Percentiles rank a stretch among this genome's conserved stretches.
These are phyloP conservation scores for Astropecten irregularis DNA, from an alignment of 53 echinoderm and acorn worm genomes.

Conservation along the genomic window DNA sequence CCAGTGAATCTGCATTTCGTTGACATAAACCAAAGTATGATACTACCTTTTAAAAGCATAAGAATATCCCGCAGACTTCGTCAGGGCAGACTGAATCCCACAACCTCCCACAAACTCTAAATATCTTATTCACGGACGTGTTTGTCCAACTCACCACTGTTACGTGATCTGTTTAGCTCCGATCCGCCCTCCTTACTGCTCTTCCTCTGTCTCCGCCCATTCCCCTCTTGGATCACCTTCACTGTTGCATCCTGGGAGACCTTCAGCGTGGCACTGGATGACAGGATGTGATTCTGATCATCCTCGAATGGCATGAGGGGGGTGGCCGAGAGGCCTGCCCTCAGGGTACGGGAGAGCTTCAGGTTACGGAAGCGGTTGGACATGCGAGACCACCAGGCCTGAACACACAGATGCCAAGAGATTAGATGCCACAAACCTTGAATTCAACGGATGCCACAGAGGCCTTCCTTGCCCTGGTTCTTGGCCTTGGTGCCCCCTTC, in stretches of 20 bases:
- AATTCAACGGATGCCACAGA: too few relatives aligned
- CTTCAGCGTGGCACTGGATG: constrained; percentile 63
- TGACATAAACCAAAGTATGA: too few relatives aligned
- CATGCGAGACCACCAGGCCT: constrained; percentile 99
- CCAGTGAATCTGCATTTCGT: too few relatives aligned
- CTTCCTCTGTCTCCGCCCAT: constrained; percentile 56
- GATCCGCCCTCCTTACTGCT: constrained; percentile 22
- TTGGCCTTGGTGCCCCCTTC: too few relatives aligned
- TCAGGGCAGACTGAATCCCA: too few relatives aligned
- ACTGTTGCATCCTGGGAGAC: constrained; percentile 30
- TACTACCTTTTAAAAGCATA: too few relatives aligned
- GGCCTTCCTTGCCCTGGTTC: too few relatives aligned
- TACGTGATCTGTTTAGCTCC: constrained; percentile 54
- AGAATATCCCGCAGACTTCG: too few relatives aligned
- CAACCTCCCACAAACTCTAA: too few relatives aligned
- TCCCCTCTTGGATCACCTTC: constrained; percentile 17
- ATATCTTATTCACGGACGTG: too few relatives aligned
- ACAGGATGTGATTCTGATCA: constrained; percentile 46
- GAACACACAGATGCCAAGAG: too few relatives aligned
- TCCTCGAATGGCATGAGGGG: constrained; percentile 86
- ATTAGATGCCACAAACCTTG: neutral
- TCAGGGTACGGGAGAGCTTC: constrained; percentile 83
- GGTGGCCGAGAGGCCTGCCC: constrained; percentile 67
- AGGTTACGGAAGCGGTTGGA: constrained; percentile 97
- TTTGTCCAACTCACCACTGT: constrained; percentile 43